Percentiles rank a stretch among this genome's conserved stretches.
Evolutionary conservation across 2,113 vertebrate species (phyloP).

Genomic region (Gorilla gorilla): DNA sequence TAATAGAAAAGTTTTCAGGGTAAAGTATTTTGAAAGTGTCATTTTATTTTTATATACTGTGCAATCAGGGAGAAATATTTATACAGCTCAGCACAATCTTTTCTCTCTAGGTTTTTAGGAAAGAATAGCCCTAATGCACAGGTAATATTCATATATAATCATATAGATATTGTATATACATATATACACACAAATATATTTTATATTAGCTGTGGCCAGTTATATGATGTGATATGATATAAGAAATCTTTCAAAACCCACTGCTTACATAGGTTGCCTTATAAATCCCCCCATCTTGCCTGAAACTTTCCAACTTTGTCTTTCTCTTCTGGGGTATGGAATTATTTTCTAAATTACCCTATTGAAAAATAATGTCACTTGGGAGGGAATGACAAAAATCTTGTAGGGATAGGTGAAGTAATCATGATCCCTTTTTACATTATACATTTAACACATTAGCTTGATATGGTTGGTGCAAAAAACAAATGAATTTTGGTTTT

Average conservation of each 20-base stretch:
- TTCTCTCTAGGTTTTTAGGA: slow-evolving; percentile 2
- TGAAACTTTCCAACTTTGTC: not conserved
- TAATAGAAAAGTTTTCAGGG: slow-evolving; percentile 78
- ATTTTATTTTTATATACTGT: slow-evolving; percentile 72
- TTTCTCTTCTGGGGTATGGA: not conserved
- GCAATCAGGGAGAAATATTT: slow-evolving; percentile 64
- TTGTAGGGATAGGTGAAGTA: not conserved
- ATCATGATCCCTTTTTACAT: not conserved
- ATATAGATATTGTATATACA: not conserved
- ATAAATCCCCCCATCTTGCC: not conserved
- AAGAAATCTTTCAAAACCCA: not conserved
- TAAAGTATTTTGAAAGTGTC: slow-evolving; percentile 71
- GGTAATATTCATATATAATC: slow-evolving; percentile 1
- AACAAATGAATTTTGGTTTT: not conserved
- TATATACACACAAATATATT: not conserved
- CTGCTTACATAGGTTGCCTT: not conserved
- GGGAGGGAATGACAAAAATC: not conserved
- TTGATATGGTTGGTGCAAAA: not conserved
- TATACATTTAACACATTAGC: not conserved
- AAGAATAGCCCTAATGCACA: not conserved
- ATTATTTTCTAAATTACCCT: not conserved
- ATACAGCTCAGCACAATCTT: slow-evolving; percentile 6
- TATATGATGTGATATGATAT: not conserved
- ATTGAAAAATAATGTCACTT: not conserved
- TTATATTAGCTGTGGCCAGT: not conserved